phyloP scores from a whole-genome alignment of 2,113 vertebrate species.

The Pangasianodon hypophthalmus region DNA sequence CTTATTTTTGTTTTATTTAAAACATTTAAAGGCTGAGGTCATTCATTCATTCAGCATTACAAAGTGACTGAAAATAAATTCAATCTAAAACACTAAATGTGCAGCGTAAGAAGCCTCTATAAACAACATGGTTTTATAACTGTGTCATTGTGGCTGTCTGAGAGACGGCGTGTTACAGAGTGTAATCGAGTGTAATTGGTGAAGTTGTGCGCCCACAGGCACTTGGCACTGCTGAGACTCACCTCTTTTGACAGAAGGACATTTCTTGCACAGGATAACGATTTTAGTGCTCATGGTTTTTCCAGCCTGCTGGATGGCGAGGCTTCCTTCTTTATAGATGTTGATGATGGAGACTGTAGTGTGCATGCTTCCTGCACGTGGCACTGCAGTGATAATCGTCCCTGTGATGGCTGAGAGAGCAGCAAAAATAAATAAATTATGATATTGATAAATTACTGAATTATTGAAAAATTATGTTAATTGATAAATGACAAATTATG shows the following conservation, averaged over 20 bases:
- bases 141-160: background rate
- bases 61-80: background rate
- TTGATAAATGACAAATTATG: background rate
- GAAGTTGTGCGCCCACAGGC: background rate
- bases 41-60: background rate
- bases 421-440: background rate
- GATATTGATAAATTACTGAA: background rate
- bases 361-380: slow-evolving; percentile 82
- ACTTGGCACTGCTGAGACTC: slow-evolving; percentile 57
- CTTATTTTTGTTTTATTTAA: background rate
- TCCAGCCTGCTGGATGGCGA: slow-evolving; percentile 94
- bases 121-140: background rate
- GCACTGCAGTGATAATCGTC: slow-evolving; percentile 83
- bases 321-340: slow-evolving; percentile 90
- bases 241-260: slow-evolving; percentile 92
- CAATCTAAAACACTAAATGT: background rate
- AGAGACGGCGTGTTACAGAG: background rate
- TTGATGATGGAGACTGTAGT: slow-evolving; percentile 92
- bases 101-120: background rate
- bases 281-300: slow-evolving; percentile 96
- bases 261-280: slow-evolving; percentile 89
- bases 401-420: slow-evolving; percentile 83
- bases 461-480: background rate
- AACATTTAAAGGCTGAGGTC: background rate
- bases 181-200: background rate